Evolutionary conservation across 2,888 invertebrate species (phyloP), one percentile per base, ranked within the genome.

Genomic region (Invenusta paracnida): DNA sequence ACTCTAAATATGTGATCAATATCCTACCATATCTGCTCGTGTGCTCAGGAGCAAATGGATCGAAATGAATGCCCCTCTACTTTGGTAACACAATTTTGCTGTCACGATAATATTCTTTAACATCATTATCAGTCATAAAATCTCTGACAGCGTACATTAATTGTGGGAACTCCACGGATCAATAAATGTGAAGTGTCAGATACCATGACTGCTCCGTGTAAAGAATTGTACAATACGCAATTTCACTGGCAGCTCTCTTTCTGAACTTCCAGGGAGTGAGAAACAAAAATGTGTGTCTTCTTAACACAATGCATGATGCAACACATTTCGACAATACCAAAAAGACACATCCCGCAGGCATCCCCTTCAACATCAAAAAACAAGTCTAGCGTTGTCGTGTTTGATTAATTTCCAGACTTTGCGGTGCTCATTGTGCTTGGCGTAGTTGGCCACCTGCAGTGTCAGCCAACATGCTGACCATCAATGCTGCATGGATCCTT

Each of bases 381-480:
- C 23, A 82, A 28, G 29, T 1, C 29, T 13, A 29, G 23, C 2
- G 2, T 82, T 79, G 82, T 2, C 31, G 29, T 28, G 82, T 11
- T 82, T 29, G 82, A 82, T 29, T 29, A 82, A 29, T 5, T 82
- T 29, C 82, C 82, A 2, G 17, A 30, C 82, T 30, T 73, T 73
- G 29, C 82, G 2, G 30, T 30, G 31, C 23, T 30, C 29, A 82
- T 29, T 29, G 82, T 82, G 82, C 82, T 29, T 28, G 2, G 13
- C 29, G 29, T 11, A 2, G 82, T 28, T 27, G 82, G 82, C 82
- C 82, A 17, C 29, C n/a, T 25, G 13, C 29, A 27, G 82, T 30
- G 82, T 82, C 1, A 29, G 82, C 30, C 82, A 30, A 82, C 82
- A 82, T 82, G 29, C 23, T 11, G 31, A 25, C 5, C 82, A 82